Evolutionary conservation across 2,113 vertebrate species (phyloP), one percentile per base, ranked within the genome.

Genomic region (Scolopax mira): DNA sequence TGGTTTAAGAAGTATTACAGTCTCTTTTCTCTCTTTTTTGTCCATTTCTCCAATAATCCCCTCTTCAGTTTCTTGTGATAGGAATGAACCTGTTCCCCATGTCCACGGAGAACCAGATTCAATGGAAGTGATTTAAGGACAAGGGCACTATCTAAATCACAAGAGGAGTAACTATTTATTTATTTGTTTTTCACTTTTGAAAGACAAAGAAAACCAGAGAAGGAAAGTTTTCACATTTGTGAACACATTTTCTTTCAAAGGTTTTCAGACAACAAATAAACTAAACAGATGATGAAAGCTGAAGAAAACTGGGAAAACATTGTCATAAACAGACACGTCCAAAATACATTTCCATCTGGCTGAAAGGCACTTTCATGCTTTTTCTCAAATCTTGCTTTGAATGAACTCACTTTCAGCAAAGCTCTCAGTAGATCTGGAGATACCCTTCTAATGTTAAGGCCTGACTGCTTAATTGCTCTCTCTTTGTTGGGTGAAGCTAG

Each of bases 261-360:
- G 39, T 81, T 92, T 93, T 94, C 61, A 79, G 65, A 41, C 41
- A 92, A 84, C 58, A 92, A 84, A 58, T 73, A 87, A 91, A 84
- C n/a, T 37, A 85, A 95, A 79, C 41, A 90, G 62, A 79, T 78
- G 67, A 93, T 1, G 14, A 94, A 96, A 87, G 31, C 62, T 1
- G 11, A 69, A 18, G 31, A 94, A 96, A 95, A 91, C 65, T 84
- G 73, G 61, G 52, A 85, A 89, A 91, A 95, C 73, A 91, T 65
- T 86, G 73, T 85, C 52, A 81, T 71, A 87, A 95, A 90, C 77
- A 94, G 58, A 91, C 28, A 33, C 54, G 83, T 92, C 35, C 28
- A 79, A 87, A 89, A 41, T 79, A 73, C n/a, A 57, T 79, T 94
- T 88, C 89, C 85, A 93, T 94, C 85, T 96, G 81, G 58, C 62